Base-by-base conservation (phyloP, 2,113 vertebrate genomes). In the Macroglossus sobrinus region DNA sequence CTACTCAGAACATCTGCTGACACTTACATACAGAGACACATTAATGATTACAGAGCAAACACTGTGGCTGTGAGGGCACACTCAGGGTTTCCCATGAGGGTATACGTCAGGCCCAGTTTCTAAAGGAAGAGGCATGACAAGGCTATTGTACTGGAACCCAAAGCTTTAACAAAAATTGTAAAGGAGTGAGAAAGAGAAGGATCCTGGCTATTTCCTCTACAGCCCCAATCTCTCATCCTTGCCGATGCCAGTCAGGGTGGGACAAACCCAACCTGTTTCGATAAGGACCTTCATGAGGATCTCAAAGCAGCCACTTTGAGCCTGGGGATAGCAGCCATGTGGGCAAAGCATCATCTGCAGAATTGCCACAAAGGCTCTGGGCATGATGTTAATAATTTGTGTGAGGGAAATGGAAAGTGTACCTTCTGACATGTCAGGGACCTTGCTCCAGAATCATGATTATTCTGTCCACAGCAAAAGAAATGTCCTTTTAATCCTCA, bases 321-420 rank as follows among this genome's bases (percentile, higher is more conserved):
- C 13, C 53, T 57, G 80, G 19, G 43, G 45, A 66, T 1, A 38
- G 5, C 38, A 30, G 84, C 11, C 38, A 59, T 35, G 2, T 14
- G 3, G 35, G 35, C 2, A 2, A 75, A 45, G 10, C 55, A 72
- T 57, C 43, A 38, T 24, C 53, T 45, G 10, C 13, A 71, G 19
- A 43, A n/a, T 21, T 64, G n/a, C 26, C 22, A 10, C 30, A n/a
- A 59, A 0, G 0, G 21, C 30, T 21, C 9, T 35, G 7, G 19
- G 55, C 79, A 66, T 4, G 26, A 61, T 15, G 6, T 19, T 22
- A 35, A 19, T 7, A 33, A 35, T 43, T 8, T 55, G 15, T 40
- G 8, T 33, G 9, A 61, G 64, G 6, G 16, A 80, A 80, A 64
- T 12, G 1, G 33, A 59, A 64, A 57, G 64, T 10, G 59, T 2